Percentiles rank a stretch among this genome's conserved stretches.
These are phyloP conservation scores for Cyphomyrmex costatus DNA, from an alignment of 1,140 invertebrate species.

Conservation along the genomic window DNA sequence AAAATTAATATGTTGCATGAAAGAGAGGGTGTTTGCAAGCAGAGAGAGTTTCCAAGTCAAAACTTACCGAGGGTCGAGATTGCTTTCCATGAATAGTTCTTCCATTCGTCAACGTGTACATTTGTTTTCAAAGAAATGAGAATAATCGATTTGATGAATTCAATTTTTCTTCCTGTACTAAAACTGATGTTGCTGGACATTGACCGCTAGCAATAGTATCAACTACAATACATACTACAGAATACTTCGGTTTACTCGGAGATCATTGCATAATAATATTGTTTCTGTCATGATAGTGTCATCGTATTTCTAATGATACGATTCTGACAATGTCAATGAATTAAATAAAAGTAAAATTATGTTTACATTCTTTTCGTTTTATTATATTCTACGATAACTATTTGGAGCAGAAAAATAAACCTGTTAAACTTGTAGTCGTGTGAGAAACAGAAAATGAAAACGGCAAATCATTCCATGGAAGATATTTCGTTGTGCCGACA, in stretches of 20 bases:
- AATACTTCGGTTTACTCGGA: not conserved
- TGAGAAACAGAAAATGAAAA: slow-evolving; percentile 10
- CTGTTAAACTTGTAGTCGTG: slow-evolving; percentile 3
- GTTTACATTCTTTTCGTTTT: not conserved
- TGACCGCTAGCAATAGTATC: not conserved
- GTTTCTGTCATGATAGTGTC: not conserved
- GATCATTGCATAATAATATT: not conserved
- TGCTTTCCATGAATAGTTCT: slow-evolving; percentile 15
- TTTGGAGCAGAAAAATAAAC: not conserved
- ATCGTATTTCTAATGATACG: not conserved
- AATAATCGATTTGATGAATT: not conserved
- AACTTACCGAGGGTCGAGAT: slow-evolving; percentile 1
- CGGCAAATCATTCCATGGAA: not conserved
- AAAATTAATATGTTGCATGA: not conserved
- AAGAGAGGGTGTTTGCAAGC: not conserved
- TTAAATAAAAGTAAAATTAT: not conserved
- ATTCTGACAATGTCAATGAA: not conserved
- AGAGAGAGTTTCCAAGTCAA: slow-evolving; percentile 15
- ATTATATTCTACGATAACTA: not conserved
- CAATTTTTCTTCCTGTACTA: slow-evolving; percentile 31
- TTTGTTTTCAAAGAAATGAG: slow-evolving; percentile 17
- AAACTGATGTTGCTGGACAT: not conserved
- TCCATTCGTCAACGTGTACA: slow-evolving; percentile 4
- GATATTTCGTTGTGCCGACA: not conserved
- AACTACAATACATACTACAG: not conserved